A percentile compares a stretch with the other conserved stretches of the same genome.
Evolutionary conservation across 2,797 vertebrate species (phyloP).

Genomic region (Capromys pilorides): DNA sequence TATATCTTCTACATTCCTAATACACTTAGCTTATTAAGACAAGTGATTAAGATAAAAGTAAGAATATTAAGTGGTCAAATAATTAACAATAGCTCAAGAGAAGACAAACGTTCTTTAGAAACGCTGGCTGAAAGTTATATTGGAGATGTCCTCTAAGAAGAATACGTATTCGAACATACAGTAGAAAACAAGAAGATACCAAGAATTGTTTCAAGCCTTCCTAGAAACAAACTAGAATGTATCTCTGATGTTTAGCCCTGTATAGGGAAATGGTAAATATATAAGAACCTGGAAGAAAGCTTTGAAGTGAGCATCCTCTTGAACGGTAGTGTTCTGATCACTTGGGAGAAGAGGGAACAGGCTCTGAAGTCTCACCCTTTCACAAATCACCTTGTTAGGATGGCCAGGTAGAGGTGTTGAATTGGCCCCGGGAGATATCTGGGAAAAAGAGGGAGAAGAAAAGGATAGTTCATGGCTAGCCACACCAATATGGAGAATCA

Average conservation of each 20-base stretch:
- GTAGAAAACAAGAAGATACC: slow-evolving; percentile 61
- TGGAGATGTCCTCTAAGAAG: slow-evolving; percentile 73
- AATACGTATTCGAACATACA: slow-evolving; percentile 65
- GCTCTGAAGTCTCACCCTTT: slow-evolving; percentile 84
- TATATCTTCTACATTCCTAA: slow-evolving; percentile 40
- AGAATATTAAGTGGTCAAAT: slow-evolving; percentile 58
- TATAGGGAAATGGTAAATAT: slow-evolving; percentile 80
- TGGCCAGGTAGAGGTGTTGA: slow-evolving; percentile 82
- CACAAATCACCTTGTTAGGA: slow-evolving; percentile 84
- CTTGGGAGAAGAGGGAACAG: slow-evolving; percentile 83
- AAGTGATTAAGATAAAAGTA: slow-evolving; percentile 58
- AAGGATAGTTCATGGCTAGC: slow-evolving; percentile 83
- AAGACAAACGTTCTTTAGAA: slow-evolving; percentile 72
- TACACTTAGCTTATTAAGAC: slow-evolving; percentile 35
- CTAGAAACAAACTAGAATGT: slow-evolving; percentile 59
- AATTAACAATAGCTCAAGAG: slow-evolving; percentile 69
- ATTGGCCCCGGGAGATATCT: slow-evolving; percentile 82
- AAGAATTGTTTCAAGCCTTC: slow-evolving; percentile 65
- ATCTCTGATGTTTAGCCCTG: slow-evolving; percentile 67
- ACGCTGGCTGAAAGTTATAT: slow-evolving; percentile 49
- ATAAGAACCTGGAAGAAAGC: slow-evolving; percentile 84
- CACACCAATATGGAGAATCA: slow-evolving; percentile 76
- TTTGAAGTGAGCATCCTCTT: slow-evolving; percentile 84
- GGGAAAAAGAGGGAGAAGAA: slow-evolving; percentile 84
- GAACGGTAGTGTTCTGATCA: slow-evolving; percentile 83